Evolutionary conservation across 2,797 vertebrate genomes (phyloP).

Genomic region (Fundulus diaphanus): DNA sequence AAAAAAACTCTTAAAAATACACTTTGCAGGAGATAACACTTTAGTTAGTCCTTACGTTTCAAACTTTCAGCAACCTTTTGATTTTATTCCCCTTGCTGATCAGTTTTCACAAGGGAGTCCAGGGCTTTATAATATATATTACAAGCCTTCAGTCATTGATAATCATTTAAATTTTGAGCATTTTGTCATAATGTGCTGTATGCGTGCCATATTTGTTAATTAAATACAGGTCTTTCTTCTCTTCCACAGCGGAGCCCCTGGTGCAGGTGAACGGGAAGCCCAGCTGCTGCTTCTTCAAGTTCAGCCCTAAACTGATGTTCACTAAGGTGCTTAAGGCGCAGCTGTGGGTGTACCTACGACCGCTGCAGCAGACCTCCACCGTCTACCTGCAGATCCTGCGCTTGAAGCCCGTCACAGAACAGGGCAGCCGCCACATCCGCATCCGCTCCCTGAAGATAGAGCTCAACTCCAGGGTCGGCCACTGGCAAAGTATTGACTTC

Average conservation of each 20-base stretch:
- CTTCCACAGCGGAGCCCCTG: slow-evolving; percentile 88
- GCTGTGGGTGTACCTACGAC: slow-evolving; percentile 97
- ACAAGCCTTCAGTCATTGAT: not conserved
- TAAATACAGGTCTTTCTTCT: slow-evolving; percentile 16
- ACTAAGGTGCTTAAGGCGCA: slow-evolving; percentile 99
- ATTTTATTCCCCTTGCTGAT: not conserved
- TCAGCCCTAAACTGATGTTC: slow-evolving; percentile 99
- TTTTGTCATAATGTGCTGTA: not conserved
- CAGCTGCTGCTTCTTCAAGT: slow-evolving; percentile 98
- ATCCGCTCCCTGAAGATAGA: slow-evolving; percentile 98
- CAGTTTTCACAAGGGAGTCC: not conserved
- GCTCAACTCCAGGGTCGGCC: slow-evolving; percentile 91
- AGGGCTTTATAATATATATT: no score
- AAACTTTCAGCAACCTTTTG: not conserved
- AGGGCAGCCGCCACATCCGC: slow-evolving; percentile 95
- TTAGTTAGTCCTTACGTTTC: not conserved
- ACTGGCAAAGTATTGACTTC: slow-evolving; percentile 99
- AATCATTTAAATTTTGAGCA: not conserved
- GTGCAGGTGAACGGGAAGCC: slow-evolving; percentile 97
- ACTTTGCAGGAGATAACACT: no score
- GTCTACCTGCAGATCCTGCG: slow-evolving; percentile 98
- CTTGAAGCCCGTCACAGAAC: slow-evolving; percentile 93
- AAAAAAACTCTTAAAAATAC: no score
- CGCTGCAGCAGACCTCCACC: slow-evolving; percentile 94
- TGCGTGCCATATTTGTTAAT: not conserved